Conservation (phyloP, 2,113 vertebrate species). For the Bubalus kerabau region DNA sequence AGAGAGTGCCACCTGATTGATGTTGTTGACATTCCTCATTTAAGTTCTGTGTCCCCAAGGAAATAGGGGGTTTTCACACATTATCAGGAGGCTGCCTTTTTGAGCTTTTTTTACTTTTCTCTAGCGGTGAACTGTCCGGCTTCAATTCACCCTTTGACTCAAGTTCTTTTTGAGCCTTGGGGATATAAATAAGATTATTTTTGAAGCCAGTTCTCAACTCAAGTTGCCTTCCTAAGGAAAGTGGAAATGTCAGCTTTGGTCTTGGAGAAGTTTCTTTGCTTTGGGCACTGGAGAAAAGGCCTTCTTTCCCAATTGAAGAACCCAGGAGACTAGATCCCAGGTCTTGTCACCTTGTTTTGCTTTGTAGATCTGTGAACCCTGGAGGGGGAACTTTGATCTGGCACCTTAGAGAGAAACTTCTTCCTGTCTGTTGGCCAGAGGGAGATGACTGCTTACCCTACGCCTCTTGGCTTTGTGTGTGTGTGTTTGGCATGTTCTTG, state of each 20-base stretch:
- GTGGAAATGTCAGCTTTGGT: not conserved
- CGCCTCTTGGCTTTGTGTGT: not conserved
- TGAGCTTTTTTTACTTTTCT: not conserved
- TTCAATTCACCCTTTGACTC: not conserved
- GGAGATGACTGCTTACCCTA: not conserved
- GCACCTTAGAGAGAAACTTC: not conserved
- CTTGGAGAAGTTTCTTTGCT: not conserved
- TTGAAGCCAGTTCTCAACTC: not conserved
- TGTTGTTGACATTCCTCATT: not conserved
- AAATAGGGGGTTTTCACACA: not conserved
- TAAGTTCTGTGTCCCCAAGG: not conserved
- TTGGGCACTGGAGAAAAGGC: not conserved
- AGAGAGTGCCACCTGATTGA: not conserved
- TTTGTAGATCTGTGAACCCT: not conserved
- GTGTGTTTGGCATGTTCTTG: not conserved
- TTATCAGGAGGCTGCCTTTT: not conserved
- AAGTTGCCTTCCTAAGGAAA: not conserved
- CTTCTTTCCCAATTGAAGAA: not conserved
- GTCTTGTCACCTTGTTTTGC: no score
- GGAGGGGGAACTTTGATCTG: not conserved
- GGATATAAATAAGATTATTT: not conserved
- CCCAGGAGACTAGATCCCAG: not conserved
- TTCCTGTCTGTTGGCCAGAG: not conserved
- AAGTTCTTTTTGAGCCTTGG: not conserved
- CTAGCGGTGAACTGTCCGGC: accelerated